These are phyloP conservation scores for Calidris pugnax DNA, from an alignment of 2,113 vertebrate species.

Conservation along the genomic window DNA sequence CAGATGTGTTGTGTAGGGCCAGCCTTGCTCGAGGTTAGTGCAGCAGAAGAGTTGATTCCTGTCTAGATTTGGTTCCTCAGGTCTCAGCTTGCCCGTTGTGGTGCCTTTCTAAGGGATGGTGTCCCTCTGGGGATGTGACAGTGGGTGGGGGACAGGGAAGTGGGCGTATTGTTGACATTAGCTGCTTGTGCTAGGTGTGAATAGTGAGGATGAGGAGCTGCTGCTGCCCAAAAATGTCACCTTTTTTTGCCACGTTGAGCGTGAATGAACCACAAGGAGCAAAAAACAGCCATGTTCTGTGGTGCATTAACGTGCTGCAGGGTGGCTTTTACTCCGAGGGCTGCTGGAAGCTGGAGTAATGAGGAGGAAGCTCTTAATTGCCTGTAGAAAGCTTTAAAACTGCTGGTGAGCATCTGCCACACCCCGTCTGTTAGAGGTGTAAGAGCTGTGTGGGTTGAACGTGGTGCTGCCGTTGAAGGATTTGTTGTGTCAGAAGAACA, in stretches of 20 bases:
- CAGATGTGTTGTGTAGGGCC: background rate
- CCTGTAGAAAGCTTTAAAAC: too few relatives aligned
- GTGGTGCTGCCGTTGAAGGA: background rate
- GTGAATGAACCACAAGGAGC: background rate
- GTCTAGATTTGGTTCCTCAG: background rate
- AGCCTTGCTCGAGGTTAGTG: background rate
- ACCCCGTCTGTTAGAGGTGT: background rate
- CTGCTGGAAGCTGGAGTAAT: too few relatives aligned
- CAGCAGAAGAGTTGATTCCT: background rate
- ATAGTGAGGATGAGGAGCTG: background rate
- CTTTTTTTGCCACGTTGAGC: background rate
- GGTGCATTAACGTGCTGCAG: background rate
- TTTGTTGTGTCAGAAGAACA: background rate
- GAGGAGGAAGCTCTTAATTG: too few relatives aligned
- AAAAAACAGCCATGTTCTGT: background rate
- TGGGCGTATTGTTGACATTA: background rate
- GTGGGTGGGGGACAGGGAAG: background rate
- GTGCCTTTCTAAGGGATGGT: background rate
- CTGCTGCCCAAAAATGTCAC: background rate
- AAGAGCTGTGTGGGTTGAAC: background rate
- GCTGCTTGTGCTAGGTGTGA: background rate
- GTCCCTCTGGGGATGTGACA: background rate
- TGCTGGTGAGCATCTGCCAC: background rate
- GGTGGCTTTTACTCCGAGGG: background rate
- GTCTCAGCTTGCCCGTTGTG: background rate